A percentile compares a stretch with the other conserved stretches of the same genome.
Conservation (phyloP, 2,888 invertebrate species). For the Melinaea marsaeus region DNA sequence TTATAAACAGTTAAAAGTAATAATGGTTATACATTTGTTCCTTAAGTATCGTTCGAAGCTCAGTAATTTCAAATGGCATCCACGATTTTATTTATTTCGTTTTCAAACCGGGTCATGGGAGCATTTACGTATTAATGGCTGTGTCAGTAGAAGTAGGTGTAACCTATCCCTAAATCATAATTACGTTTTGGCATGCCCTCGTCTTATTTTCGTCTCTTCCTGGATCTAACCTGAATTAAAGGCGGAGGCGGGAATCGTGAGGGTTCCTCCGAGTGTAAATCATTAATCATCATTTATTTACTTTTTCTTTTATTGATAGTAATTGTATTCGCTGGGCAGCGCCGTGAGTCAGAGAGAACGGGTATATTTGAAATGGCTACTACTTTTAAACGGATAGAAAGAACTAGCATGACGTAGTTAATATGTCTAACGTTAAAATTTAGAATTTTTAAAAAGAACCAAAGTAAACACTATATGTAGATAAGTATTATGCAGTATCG, state of each 20-base stretch:
- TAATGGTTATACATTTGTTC: conserved; percentile 20
- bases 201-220: neutral
- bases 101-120: conserved; percentile 20
- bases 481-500: conserved; percentile 16
- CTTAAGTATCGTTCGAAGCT: conserved; percentile 4
- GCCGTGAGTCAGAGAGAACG: conserved; percentile 22
- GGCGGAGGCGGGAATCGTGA: conserved; percentile 7
- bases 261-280: conserved; percentile 16
- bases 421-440: conserved; percentile 18
- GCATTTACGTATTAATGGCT: conserved; percentile 31
- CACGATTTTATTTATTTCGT: conserved; percentile 25
- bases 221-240: conserved; percentile 4
- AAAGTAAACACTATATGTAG: conserved; percentile 28
- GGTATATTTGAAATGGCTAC: conserved; percentile 19
- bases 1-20: conserved; percentile 53
- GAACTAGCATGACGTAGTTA: conserved; percentile 30
- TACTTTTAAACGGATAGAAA: conserved; percentile 25
- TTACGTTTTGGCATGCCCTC: conserved; percentile 5
- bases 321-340: conserved; percentile 26
- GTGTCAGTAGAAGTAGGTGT: conserved; percentile 30
- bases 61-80: neutral
- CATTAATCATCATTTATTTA: conserved; percentile 22
- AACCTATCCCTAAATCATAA: conserved; percentile 22
- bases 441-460: conserved; percentile 33
- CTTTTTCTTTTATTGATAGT: conserved; percentile 21